Base-by-base conservation (phyloP, 2,888 invertebrate genomes). In the Athalia rosae region DNA sequence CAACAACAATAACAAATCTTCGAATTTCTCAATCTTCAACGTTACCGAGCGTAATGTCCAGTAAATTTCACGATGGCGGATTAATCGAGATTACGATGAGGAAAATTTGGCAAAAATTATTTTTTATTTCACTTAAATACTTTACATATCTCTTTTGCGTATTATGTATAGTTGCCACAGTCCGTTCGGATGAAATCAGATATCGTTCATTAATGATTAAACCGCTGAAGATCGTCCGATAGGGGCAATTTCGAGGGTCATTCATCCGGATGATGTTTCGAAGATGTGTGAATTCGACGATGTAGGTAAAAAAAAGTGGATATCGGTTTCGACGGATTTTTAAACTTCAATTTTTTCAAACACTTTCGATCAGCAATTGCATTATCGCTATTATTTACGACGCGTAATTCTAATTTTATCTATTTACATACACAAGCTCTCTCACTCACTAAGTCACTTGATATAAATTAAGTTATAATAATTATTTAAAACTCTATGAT, bases 401-500 rank as follows among this genome's bases (percentile, higher is more conserved):
- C 11, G 56, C 67, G 47, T 71, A 58, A 48, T 78, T 78, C 3
- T 76, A 69, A 41, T 69, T 78, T 47, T 47, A 58, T 67, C 71
- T 71, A 58, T 71, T 62, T 76, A 76, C 77, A 48, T 56, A 76
- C 62, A 78, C 43, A 59, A 76, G 67, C 78, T 63, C 64, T 71
- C 63, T 78, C 76, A 63, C 80, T 77, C 79, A 63, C 76, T 41
- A 79, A 76, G 79, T 78, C 79, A 79, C 80, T 76, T 50, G 61
- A 56, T 79, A 83, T 82, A 81, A 83, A 82, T 82, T 81, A 82
- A 81, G 80, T 80, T 81, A 79, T 62, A 53, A 77, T 73, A 45
- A 77, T 76, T 78, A 79, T 80, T 66, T 79, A 79, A 80, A 73
- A 76, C 76, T 76, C 81, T 84, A 82, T 83, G 73, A 82, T 82